Evolutionary conservation across 2,797 vertebrate genomes (phyloP).

Genomic region (Babyrousa celebensis): DNA sequence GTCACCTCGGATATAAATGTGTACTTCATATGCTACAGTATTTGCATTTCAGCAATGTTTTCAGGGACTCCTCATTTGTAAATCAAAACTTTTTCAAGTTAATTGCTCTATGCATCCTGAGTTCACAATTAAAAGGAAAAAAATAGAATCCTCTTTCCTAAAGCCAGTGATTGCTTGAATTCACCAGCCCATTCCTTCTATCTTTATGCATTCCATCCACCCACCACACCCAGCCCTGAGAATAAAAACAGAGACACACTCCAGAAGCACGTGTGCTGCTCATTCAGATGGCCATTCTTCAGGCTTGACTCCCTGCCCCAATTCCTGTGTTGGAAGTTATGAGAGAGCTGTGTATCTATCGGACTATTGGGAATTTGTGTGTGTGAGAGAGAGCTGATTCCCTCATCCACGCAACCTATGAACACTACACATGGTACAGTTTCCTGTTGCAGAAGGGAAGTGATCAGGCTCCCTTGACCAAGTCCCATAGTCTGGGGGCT

Average conservation of each 20-base stretch:
- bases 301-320: neutral
- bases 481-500: neutral
- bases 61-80: neutral
- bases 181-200: neutral
- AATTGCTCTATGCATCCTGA: neutral
- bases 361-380: neutral
- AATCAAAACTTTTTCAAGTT: neutral
- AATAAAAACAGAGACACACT: neutral
- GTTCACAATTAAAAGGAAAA: slow-evolving; percentile 11
- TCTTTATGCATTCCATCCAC: neutral
- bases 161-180: neutral
- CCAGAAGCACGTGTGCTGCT: neutral
- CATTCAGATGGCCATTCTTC: neutral
- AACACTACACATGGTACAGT: fast-evolving
- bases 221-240: neutral
- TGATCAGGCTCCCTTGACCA: neutral
- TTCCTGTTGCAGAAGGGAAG: neutral
- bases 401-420: no score
- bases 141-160: neutral
- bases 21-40: neutral
- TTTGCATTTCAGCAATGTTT: slow-evolving; percentile 63
- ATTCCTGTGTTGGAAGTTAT: neutral
- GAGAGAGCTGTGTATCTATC: neutral
- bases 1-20: neutral
- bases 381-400: no score